A percentile compares a stretch with the other conserved stretches of the same genome.
Evolutionary conservation across 2,797 vertebrate species (phyloP).

Genomic region (Silurus aristotelis): DNA sequence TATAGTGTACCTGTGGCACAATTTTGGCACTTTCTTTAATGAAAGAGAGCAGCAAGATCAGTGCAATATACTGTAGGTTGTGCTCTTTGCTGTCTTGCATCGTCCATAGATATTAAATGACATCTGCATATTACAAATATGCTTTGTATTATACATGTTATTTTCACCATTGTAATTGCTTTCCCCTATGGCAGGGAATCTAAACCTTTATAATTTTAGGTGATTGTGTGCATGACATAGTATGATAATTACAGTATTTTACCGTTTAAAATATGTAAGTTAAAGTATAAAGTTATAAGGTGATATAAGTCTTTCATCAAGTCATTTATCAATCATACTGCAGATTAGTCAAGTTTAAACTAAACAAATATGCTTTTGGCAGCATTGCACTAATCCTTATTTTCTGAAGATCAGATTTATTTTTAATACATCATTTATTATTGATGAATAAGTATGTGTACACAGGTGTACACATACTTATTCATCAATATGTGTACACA

Average conservation of each 20-base stretch:
- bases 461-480: not conserved
- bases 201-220: not conserved
- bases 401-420: not conserved
- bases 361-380: not conserved
- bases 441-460: not conserved
- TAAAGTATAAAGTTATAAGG: not conserved
- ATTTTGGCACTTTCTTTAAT: not conserved
- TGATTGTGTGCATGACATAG: not conserved
- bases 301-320: not conserved
- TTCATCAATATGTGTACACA: not conserved
- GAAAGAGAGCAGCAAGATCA: not conserved
- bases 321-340: not conserved
- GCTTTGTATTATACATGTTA: not conserved
- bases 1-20: too few relatives aligned
- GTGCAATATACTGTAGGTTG: not conserved
- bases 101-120: not conserved
- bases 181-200: not conserved
- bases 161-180: not conserved
- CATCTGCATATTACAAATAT: not conserved
- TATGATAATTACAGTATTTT: not conserved
- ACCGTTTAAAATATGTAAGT: not conserved
- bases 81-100: not conserved
- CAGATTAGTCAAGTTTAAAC: not conserved
- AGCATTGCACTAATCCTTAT: not conserved
- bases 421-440: not conserved